phyloP scores from a whole-genome alignment of 2,888 invertebrate species.

The Chelonus formosanus region DNA sequence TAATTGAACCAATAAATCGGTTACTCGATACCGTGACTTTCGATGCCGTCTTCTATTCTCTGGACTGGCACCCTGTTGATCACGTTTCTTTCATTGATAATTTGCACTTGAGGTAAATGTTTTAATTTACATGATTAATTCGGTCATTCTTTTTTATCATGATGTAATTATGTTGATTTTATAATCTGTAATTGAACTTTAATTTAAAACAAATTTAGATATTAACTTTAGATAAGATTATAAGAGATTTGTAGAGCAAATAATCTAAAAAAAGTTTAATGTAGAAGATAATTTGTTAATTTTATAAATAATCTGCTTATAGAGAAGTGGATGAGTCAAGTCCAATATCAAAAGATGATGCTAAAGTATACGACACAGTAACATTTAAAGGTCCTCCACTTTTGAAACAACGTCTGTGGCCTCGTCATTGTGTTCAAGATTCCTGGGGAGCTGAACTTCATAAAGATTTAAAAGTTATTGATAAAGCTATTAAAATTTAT shows the following conservation, averaged over 20 bases:
- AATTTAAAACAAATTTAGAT: too few relatives aligned
- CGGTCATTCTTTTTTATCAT: too few relatives aligned
- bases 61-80: constrained; percentile 97
- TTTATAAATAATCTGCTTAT: background rate
- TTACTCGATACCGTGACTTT: constrained; percentile 83
- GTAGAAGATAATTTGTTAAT: too few relatives aligned
- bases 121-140: too few relatives aligned
- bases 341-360: constrained; percentile 69
- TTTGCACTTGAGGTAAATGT: constrained; percentile 67
- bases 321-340: constrained; percentile 60
- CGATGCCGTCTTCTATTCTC: constrained; percentile 89
- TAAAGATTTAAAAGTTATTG: constrained; percentile 84
- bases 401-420: constrained; percentile 92
- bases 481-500: constrained; percentile 82
- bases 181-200: too few relatives aligned
- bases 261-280: too few relatives aligned
- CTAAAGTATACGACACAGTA: constrained; percentile 90
- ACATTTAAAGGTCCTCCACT: constrained; percentile 87
- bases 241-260: too few relatives aligned
- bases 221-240: too few relatives aligned
- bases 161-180: too few relatives aligned
- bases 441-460: constrained; percentile 96
- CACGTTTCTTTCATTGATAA: constrained; percentile 98
- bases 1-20: constrained; percentile 90
- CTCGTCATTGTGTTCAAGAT: constrained; percentile 94